Conservation (phyloP, 1,140 invertebrate species). For the Euglossa dilemma region DNA sequence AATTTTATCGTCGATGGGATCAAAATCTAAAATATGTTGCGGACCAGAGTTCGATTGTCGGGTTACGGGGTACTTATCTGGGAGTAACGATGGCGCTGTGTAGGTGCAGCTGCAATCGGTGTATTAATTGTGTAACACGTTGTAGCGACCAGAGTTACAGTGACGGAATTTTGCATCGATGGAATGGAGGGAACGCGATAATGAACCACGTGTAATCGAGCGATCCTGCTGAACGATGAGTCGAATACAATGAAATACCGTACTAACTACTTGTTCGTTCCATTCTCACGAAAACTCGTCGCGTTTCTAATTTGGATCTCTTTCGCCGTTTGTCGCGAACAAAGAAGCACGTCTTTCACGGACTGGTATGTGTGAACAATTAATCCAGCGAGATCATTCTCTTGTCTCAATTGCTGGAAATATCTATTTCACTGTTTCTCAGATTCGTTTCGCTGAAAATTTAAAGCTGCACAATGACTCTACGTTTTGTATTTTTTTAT, state of each 20-base stretch:
- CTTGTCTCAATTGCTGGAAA: neutral
- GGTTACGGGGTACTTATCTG: neutral
- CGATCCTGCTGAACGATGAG: constrained; percentile 18
- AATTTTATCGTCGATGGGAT: no score
- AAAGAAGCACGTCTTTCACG: neutral
- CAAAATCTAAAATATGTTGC: neutral
- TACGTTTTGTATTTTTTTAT: neutral
- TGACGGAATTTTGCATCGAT: constrained; percentile 2
- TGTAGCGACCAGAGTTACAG: neutral
- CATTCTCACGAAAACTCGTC: constrained; percentile 16
- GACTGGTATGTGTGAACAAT: neutral
- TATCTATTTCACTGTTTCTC: neutral
- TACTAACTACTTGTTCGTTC: constrained; percentile 20
- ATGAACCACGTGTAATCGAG: constrained; percentile 41
- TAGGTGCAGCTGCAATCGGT: neutral
- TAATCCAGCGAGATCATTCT: neutral
- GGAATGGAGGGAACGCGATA: neutral
- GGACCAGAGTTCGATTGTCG: neutral
- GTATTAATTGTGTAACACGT: constrained; percentile 20
- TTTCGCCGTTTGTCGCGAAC: neutral
- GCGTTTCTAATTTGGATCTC: constrained; percentile 18
- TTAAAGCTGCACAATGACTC: neutral
- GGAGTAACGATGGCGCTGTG: no score
- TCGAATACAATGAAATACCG: constrained; percentile 13
- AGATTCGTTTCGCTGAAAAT: neutral